Evolutionary conservation across 2,888 invertebrate species (phyloP).

Genomic region (Tachina fera): DNA sequence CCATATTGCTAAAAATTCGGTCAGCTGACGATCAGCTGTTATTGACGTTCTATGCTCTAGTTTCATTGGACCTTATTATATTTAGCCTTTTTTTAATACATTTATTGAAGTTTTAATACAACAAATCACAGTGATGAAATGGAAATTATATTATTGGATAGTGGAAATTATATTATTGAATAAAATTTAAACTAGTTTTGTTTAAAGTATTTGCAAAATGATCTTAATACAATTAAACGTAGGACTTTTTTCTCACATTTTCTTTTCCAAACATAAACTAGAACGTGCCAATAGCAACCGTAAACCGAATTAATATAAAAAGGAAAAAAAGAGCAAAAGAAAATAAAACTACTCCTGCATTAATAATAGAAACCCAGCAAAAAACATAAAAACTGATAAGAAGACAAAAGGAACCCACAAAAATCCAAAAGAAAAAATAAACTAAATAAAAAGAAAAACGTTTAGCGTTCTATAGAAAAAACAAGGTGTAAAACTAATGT

Average conservation of each 20-base stretch:
- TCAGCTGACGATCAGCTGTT: too few relatives aligned
- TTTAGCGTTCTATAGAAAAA: slow-evolving; percentile 45
- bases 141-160: too few relatives aligned
- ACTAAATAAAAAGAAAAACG: slow-evolving; percentile 42
- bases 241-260: slow-evolving; percentile 10
- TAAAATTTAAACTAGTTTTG: too few relatives aligned
- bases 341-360: slow-evolving; percentile 16
- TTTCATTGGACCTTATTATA: too few relatives aligned
- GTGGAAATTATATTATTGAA: too few relatives aligned
- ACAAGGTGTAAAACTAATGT: slow-evolving; percentile 72
- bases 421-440: slow-evolving; percentile 20
- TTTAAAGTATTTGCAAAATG: slow-evolving; percentile 8
- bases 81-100: too few relatives aligned
- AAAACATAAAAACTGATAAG: slow-evolving; percentile 36
- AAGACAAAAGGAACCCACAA: slow-evolving; percentile 61
- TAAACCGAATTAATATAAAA: neutral
- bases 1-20: too few relatives aligned
- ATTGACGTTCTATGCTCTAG: too few relatives aligned
- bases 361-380: slow-evolving; percentile 54
- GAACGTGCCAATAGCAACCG: slow-evolving; percentile 55
- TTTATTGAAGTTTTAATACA: too few relatives aligned
- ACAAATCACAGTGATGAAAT: too few relatives aligned
- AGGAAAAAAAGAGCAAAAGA: neutral
- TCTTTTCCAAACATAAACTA: slow-evolving; percentile 46
- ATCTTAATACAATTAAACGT: slow-evolving; percentile 61